Base-by-base conservation (phyloP, 1,140 invertebrate genomes). In the Magallana gigas region DNA sequence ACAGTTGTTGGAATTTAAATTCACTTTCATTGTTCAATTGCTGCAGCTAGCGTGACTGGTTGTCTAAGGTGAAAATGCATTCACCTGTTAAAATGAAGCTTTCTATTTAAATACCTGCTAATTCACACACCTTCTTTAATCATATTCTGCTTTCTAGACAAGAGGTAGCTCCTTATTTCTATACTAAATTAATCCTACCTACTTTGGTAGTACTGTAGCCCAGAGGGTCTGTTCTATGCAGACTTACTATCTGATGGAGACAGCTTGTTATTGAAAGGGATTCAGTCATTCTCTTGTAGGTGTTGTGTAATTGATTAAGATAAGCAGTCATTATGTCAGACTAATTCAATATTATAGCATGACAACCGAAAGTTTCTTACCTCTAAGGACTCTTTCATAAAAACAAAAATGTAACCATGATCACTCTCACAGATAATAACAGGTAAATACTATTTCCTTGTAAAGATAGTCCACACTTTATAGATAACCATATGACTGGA, bases 251-350 rank as follows among this genome's bases (percentile, higher is more conserved):
- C 68, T 76, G 68, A 76, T 76, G 23, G 23, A 76, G 68, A 76
- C 68, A 76, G 68, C 36, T 48, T 48, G 36, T 48, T 48, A 76
- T 12, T 18, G 68, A 16, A 12, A 16, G 60, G 11, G n/a, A 62
- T 62, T 16, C 60, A 62, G 14, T 6, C 23, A 29, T 12, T 4
- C 23, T 36, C 18, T 76, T 76, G 23, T 64, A 76, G 68, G 68
- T 76, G 68, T 76, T 76, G 23, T 18, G 68, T 76, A 76, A 76
- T 76, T 76, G 68, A 76, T 76, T 76, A 29, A 76, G 68, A 76
- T 76, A 76, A 76, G 11, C 68, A 76, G 12, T 76, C 8, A 23
- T 76, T 76, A 76, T 76, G 68, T 76, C 68, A 76, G 23, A 76
- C 68, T 29, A 76, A 76, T 76, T 76, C 68, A 76, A 76, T 76